Evolutionary conservation across 2,888 invertebrate species (phyloP), one percentile per base, ranked within the genome.

Genomic region (Lasius fuliginosus): DNA sequence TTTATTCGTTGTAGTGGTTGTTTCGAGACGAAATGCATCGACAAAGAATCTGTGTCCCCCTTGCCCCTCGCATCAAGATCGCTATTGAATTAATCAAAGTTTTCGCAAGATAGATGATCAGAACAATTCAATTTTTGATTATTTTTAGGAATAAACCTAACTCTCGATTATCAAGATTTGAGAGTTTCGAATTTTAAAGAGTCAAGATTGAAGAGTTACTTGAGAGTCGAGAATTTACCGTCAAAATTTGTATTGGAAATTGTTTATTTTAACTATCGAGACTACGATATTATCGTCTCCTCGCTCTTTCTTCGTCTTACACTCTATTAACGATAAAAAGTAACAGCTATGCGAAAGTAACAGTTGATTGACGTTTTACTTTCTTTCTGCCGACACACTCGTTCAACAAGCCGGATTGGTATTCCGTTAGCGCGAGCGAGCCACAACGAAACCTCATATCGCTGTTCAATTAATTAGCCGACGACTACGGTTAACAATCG

Each of bases 401-500:
- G 46, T 71, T 18, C 30, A 46, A 60, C 46, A 23, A 49, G 33
- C 11, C 27, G 60, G 60, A 81, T 81, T 74, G 60, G 36, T 30
- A 60, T 81, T 74, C 60, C 60, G 60, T 60, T 60, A 46, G 5
- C 27, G 56, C 27, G 27, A 40, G 42, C 46, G 58, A 12, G 4
- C 60, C 6, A 23, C 77, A 53, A 42, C 56, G 69, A 68, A 58
- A 56, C 77, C 62, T 74, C 33, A 33, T 74, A 46, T 33, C 30
- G 23, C 58, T 60, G 42, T 69, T 33, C 46, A 60, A 81, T 81
- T 81, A 81, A 81, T 81, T 81, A 81, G 74, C 46, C 74, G 60
- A 60, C 60, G 33, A 60, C 46, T 6, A 60, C 36, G 79, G 58
- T 18, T 12, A 81, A 74, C 79, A 81, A 81, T 60, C 58, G 42